Base-by-base conservation (phyloP, 1,140 invertebrate species). In the Listronotus bonariensis region DNA sequence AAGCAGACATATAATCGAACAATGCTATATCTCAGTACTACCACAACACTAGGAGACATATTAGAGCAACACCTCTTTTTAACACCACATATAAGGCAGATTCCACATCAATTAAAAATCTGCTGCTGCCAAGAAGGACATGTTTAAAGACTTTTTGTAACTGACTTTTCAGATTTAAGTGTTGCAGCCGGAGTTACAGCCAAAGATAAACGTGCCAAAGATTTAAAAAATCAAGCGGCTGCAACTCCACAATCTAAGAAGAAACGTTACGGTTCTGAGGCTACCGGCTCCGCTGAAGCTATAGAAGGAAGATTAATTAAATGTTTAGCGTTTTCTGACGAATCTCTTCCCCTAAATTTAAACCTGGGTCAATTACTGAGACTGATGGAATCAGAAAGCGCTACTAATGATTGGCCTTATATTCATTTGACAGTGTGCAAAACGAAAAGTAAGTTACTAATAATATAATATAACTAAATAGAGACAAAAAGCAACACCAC, bases 131-230 rank as follows among this genome's bases (percentile, higher is more conserved):
- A 65, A 54, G 40, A 62, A 67, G 53, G 38, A 67, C 12, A 38
- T 68, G 12, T 67, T 72, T 7, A 80, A 80, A 45, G 77, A 79
- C 10, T 75, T 72, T 68, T 76, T 68, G 55, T 68, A 36, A 76
- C 83, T 8, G 78, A 85, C 40, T 80, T 85, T 46, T 79, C 80
- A 1, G 86, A 88, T 64, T 79, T 95, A 4, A 90, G 88, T 62
- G 85, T 92, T 31, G 90, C 89, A 12, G 91, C 92, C 46, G 92
- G 90, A 45, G 88, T 89, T 58, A 90, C 89, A 4, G 90, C 90
- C 38, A 91, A 92, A 79, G 91, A 92, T 76, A 93, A 93, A 79
- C 84, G 91, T 42, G 84, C 88, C 26, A 92, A 92, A 72, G 89
- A 92, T 76, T 87, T 85, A 1, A 89, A 89, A 67, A 89, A 88